phyloP scores from a whole-genome alignment of 2,888 invertebrate species.

The Aphodius sticticus region DNA sequence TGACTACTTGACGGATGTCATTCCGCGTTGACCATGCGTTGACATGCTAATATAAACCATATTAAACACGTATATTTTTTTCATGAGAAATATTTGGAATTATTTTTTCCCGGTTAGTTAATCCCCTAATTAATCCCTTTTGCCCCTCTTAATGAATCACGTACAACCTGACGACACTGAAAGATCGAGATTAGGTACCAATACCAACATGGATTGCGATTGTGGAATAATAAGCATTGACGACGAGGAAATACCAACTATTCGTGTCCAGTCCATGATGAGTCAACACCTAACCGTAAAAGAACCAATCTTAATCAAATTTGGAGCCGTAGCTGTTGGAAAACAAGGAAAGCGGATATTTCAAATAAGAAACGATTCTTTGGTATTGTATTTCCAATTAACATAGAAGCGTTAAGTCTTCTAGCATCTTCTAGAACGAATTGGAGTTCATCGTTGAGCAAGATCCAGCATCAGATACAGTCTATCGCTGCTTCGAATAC shows the following conservation, averaged over 20 bases:
- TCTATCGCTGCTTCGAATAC: conserved; percentile 54
- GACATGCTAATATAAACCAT: no score
- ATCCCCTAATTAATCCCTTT: no score
- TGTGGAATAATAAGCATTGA: neutral
- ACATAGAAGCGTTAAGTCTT: no score
- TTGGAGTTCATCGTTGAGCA: conserved; percentile 40
- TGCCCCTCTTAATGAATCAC: neutral
- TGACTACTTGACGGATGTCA: no score
- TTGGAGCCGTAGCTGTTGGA: conserved; percentile 37
- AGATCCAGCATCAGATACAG: conserved; percentile 52
- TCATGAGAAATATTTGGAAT: no score
- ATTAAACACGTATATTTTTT: no score
- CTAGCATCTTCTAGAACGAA: neutral
- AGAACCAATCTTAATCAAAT: conserved; percentile 22
- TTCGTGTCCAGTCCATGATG: neutral
- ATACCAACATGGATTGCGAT: neutral
- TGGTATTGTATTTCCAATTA: conserved; percentile 27
- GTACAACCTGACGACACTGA: neutral
- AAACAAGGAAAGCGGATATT: conserved; percentile 31
- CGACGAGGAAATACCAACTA: neutral
- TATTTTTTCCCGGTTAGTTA: no score
- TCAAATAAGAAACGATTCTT: conserved; percentile 32
- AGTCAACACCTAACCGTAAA: neutral
- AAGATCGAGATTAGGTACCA: neutral
- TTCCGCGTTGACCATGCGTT: no score